Percentiles rank a stretch among this genome's conserved stretches.
Conservation (phyloP, 2,888 invertebrate species). For the Drosophila diplacantha region DNA sequence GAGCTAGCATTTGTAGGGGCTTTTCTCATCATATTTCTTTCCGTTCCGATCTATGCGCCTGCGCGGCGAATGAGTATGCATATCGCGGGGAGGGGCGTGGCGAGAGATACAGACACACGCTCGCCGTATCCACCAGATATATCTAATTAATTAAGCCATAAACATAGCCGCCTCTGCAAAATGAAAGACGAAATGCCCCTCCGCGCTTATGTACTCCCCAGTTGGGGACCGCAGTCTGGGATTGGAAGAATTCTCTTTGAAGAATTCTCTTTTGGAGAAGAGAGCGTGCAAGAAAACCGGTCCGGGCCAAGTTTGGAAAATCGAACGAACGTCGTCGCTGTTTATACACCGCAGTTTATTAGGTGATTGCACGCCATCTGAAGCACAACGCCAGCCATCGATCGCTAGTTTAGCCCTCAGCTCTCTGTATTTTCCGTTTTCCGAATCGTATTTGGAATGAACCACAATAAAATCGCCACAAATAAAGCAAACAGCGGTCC, state of each 20-base stretch:
- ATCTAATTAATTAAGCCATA: conserved; percentile 69
- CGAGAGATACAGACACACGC: conserved; percentile 27
- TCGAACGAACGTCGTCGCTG: conserved; percentile 61
- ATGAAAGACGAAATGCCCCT: conserved; percentile 21
- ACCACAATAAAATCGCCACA: conserved; percentile 49
- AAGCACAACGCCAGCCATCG: conserved; percentile 75
- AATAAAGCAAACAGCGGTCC: conserved; percentile 64
- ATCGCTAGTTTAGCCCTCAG: conserved; percentile 56
- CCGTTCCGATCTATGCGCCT: conserved; percentile 36
- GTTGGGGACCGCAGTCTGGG: neutral
- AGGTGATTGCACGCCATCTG: conserved; percentile 77
- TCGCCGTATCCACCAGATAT: conserved; percentile 22
- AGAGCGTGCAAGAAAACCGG: conserved; percentile 43
- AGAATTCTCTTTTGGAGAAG: conserved; percentile 12
- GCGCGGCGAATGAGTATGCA: conserved; percentile 32
- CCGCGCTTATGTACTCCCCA: conserved; percentile 8
- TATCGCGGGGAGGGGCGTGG: conserved; percentile 20
- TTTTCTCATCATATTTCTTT: conserved; percentile 4
- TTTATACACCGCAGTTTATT: conserved; percentile 73
- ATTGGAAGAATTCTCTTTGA: conserved; percentile 7
- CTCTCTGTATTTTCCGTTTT: conserved; percentile 27
- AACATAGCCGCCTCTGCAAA: conserved; percentile 42
- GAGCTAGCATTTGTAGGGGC: conserved; percentile 10
- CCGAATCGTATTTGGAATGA: conserved; percentile 43
- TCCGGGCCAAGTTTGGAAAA: conserved; percentile 64